Base-by-base conservation (phyloP, 2,797 vertebrate species). In the Molossus molossus region DNA sequence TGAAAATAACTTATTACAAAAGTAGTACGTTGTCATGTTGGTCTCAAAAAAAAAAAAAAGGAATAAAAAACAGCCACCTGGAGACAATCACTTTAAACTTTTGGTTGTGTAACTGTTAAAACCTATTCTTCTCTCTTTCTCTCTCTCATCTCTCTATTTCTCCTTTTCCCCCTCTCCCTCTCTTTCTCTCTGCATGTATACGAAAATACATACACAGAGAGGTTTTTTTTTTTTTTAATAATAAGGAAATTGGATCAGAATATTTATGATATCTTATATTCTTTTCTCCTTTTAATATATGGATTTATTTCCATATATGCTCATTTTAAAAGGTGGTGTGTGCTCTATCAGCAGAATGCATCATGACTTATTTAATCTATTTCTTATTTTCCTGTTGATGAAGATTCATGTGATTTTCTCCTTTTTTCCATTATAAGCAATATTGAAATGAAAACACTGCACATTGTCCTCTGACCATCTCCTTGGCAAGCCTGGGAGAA, bases 391-490 rank as follows among this genome's bases (percentile, higher is more conserved):
- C 14, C 27, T 82, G 0, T 70, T 88, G 75, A 87, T 92, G 11
- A 23, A 62, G 33, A 88, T 73, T 87, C 15, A 72, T 77, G 69
- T 33, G 58, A 67, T 90, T 79, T 90, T 83, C 23, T 85, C 27
- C 37, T 94, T 92, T 76, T 85, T 64, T 62, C 10, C 8, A 50
- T 55, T 84, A 45, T 18, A 64, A 84, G n/a, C 48, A 85, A 29
- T 70, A 90, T 45, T 64, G 18, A 81, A 70, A 93, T 90, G 60
- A 79, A 93, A 93, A 91, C 67, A 76, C 6, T 3, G 79, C 21
- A 10, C 27, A 25, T 25, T 40, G 33, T 37, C 20, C 62, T 27
- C 11, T 11, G 6, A 80, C 82, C 45, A 88, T 86, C 40, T 95
- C 25, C 5, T 27, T n/a, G 73, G 60, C 23, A 95, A 87, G 29